phyloP scores from a whole-genome alignment of 2,797 vertebrate species.

The Gastrophryne carolinensis region DNA sequence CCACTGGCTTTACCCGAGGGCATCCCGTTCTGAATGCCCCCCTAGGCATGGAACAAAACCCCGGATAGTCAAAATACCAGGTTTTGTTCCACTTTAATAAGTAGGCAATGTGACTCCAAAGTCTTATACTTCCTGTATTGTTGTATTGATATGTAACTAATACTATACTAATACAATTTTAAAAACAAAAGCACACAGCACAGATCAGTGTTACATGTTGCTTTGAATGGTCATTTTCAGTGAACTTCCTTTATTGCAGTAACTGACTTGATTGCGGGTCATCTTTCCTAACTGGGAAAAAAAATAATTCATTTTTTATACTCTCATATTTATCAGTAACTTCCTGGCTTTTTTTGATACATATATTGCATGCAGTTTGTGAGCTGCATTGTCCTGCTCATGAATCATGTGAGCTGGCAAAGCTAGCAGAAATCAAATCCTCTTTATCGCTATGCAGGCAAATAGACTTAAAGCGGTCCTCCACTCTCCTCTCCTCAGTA shows the following conservation, averaged over 20 bases:
- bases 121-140: too few species aligned
- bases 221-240: not conserved
- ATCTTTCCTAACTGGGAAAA: not conserved
- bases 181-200: too few species aligned
- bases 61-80: too few species aligned
- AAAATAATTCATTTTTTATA: slow-evolving; percentile 16
- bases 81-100: too few species aligned
- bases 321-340: slow-evolving; percentile 28
- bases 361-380: slow-evolving; percentile 54
- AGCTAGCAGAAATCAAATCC: slow-evolving; percentile 38
- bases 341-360: slow-evolving; percentile 21
- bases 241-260: slow-evolving; percentile 72
- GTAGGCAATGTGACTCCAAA: too few species aligned
- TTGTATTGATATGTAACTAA: too few species aligned
- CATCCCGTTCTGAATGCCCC: too few species aligned
- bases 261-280: slow-evolving; percentile 55
- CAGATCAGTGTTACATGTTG: not conserved
- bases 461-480: too few species aligned
- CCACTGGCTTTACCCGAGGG: too few species aligned
- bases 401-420: slow-evolving; percentile 49
- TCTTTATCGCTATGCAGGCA: slow-evolving; percentile 30
- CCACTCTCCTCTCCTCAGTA: too few species aligned
- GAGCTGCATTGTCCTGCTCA: slow-evolving; percentile 42
- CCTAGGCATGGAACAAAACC: too few species aligned
- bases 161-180: too few species aligned